Evolutionary conservation across 2,797 vertebrate species (phyloP), one percentile per base, ranked within the genome.

Genomic region (Malacoctenus gilli): DNA sequence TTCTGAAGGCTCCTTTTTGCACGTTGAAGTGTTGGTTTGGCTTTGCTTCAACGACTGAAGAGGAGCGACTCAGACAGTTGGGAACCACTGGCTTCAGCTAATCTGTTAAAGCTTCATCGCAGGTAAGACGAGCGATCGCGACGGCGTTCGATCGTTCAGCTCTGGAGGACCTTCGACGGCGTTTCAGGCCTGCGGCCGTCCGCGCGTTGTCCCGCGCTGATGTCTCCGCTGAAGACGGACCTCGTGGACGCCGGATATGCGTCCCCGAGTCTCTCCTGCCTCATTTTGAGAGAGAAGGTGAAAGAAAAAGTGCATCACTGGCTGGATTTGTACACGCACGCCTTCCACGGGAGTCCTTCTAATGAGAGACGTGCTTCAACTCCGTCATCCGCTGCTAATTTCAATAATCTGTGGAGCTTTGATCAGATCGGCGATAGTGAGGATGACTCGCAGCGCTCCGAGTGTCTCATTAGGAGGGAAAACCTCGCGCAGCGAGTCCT

Each of bases 391-490:
- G 59, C 28, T 51, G 52, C 53, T 60, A 34, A 78, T 68, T 76
- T 77, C 46, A 76, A 61, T 66, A 63, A 74, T 68, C 52, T 75
- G 43, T 25, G 30, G 5, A 36, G 59, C 80, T 81, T 79, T 85
- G 80, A 85, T 87, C 68, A 65, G 13, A 52, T 68, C 16, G 8
- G 14, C 7, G 41, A 8, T 41, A 36, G 20, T 21, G 52, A 36
- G 37, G 32, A 71, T 39, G 67, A 68, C 64, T 63, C 9, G 39
- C 53, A 68, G 56, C 69, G 25, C 37, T 79, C 58, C 39, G 30
- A 35, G 46, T 22, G 41, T 67, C 72, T 86, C 72, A 62, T 85
- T 85, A 79, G 62, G 46, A 57, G 56, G 30, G 13, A 20, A 60
- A 69, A 56, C 23, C 25, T 72, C 9, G 16, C 59, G 40, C 55